Conservation (phyloP, 2,797 vertebrate species). For the Spinibarbus caldwelli region DNA sequence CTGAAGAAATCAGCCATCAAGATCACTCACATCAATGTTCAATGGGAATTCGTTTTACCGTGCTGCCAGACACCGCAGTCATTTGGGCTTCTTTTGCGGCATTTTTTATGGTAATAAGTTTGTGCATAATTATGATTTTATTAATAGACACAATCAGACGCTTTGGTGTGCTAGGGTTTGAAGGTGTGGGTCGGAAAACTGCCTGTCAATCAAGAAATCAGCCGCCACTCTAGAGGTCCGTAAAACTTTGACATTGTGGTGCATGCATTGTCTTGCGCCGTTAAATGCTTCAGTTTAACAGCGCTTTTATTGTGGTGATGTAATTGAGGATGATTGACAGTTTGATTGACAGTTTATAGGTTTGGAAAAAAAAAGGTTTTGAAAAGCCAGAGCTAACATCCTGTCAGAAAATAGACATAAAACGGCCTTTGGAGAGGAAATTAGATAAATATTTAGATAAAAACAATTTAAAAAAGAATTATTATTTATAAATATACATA, state of each 20-base stretch:
- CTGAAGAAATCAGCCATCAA: conserved; percentile 37
- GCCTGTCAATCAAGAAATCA: conserved; percentile 46
- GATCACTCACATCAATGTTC: conserved; percentile 40
- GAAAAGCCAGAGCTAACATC: conserved; percentile 20
- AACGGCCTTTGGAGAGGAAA: background rate
- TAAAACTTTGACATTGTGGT: conserved; percentile 32
- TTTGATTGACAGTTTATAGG: conserved; percentile 43
- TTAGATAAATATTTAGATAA: background rate
- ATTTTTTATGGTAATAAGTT: conserved; percentile 55
- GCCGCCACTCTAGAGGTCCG: conserved; percentile 12
- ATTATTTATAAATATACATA: background rate
- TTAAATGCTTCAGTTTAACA: conserved; percentile 37
- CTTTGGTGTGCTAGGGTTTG: conserved; percentile 8
- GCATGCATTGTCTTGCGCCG: conserved; percentile 16
- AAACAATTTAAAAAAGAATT: background rate
- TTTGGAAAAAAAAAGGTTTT: background rate
- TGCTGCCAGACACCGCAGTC: conserved; percentile 39
- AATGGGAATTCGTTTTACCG: conserved; percentile 19
- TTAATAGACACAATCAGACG: conserved; percentile 40
- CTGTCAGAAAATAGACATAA: conserved; percentile 23
- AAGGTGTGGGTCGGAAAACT: conserved; percentile 13
- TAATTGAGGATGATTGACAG: conserved; percentile 26
- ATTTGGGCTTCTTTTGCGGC: conserved; percentile 27
- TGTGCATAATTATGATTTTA: conserved; percentile 57
- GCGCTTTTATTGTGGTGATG: conserved; percentile 1